These are phyloP conservation scores for Latrodectus elegans DNA, from an alignment of 2,888 invertebrate species.

Conservation along the genomic window DNA sequence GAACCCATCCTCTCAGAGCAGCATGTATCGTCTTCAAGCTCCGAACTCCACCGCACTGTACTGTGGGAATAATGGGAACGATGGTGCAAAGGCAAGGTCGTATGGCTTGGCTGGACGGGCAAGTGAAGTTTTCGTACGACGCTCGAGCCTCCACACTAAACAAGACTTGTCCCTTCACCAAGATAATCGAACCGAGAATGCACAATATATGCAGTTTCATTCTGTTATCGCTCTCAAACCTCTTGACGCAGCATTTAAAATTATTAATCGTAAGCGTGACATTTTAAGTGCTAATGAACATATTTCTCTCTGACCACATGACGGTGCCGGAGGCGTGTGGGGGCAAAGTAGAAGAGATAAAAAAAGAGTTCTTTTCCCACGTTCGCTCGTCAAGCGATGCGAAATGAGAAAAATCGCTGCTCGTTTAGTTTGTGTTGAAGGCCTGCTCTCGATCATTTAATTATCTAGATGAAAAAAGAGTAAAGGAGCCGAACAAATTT, in stretches of 20 bases:
- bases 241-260: slow-evolving; percentile 45
- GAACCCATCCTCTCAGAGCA: slow-evolving; percentile 27
- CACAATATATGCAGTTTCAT: slow-evolving; percentile 44
- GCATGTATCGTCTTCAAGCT: slow-evolving; percentile 39
- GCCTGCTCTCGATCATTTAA: background rate
- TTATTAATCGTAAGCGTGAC: slow-evolving; percentile 26
- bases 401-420: slow-evolving; percentile 2
- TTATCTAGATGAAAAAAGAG: background rate
- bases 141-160: slow-evolving; percentile 10
- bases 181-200: slow-evolving; percentile 34
- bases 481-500: background rate
- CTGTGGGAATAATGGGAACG: slow-evolving; percentile 37
- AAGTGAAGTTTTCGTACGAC: slow-evolving; percentile 33
- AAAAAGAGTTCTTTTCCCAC: slow-evolving; percentile 12
- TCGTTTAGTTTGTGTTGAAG: background rate
- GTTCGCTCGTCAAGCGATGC: slow-evolving; percentile 1
- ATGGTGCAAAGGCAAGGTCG: slow-evolving; percentile 59
- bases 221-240: slow-evolving; percentile 40
- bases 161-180: slow-evolving; percentile 29
- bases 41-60: slow-evolving; percentile 42
- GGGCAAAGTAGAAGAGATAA: slow-evolving; percentile 29
- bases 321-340: background rate
- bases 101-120: slow-evolving; percentile 42
- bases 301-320: slow-evolving; percentile 13
- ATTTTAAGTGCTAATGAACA: slow-evolving; percentile 29